Percentiles rank a stretch among this genome's conserved stretches.
Conservation (phyloP, 2,797 vertebrate genomes). For the Furcifer pardalis region DNA sequence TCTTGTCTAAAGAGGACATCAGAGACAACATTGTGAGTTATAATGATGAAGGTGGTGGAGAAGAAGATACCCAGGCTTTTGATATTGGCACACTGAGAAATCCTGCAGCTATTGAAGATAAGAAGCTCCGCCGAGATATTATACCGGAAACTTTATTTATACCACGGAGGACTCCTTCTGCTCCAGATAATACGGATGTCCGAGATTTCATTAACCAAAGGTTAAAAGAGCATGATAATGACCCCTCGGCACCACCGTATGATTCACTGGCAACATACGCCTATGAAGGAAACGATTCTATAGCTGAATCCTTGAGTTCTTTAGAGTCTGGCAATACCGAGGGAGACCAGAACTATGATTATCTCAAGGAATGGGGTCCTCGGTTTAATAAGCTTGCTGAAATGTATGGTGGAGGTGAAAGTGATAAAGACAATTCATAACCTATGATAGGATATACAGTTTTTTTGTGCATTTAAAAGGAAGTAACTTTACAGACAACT, state of each 20-base stretch:
- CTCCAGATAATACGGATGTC: constrained; percentile 92
- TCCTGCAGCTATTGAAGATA: constrained; percentile 92
- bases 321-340: constrained; percentile 91
- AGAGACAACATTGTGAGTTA: constrained; percentile 99
- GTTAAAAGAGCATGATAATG: constrained; percentile 92
- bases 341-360: constrained; percentile 96
- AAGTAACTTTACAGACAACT: constrained; percentile 68
- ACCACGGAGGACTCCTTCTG: constrained; percentile 90
- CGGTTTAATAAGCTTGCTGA: constrained; percentile 96
- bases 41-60: constrained; percentile 96
- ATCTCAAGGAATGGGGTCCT: constrained; percentile 96
- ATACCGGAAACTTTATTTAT: constrained; percentile 92
- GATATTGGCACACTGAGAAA: constrained; percentile 97
- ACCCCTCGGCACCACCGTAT: constrained; percentile 93
- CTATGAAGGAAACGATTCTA: constrained; percentile 92
- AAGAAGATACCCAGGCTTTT: constrained; percentile 99
- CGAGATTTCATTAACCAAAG: constrained; percentile 95
- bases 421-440: constrained; percentile 85
- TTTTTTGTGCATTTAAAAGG: constrained; percentile 49
- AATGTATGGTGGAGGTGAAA: constrained; percentile 94
- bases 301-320: constrained; percentile 95
- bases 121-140: constrained; percentile 94
- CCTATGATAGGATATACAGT: constrained; percentile 67
- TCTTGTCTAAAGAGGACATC: constrained; percentile 97
- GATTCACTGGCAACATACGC: constrained; percentile 98